Evolutionary conservation across 1,140 invertebrate genomes (phyloP), one percentile per base, ranked within the genome.

Genomic region (Heliconius nattereri): DNA sequence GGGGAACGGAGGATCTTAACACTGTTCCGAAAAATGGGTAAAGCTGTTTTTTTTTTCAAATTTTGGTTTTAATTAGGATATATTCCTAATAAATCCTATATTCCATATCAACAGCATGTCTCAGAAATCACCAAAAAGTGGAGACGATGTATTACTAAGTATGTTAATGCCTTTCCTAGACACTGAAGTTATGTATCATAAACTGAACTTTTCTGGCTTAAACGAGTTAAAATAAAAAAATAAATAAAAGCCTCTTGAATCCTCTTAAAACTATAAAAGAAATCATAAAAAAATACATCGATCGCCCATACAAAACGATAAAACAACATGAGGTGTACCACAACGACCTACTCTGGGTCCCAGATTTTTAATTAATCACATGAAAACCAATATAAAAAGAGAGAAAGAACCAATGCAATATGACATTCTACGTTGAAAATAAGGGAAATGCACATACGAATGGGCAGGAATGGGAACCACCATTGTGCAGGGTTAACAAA

Each of bases 401-500:
- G 49, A 52, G 49, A 52, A 52, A 66, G 60, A 66, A 29, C 23
- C 60, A 66, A 26, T 66, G 60, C 29, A 66, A 66, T 66, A 66
- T 66, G 60, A 66, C 60, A 29, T 66, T 66, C 60, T 66, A n/a
- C 26, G 23, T 66, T 66, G 60, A 29, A 66, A 66, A 66, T 66
- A 66, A 66, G 60, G 60, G 60, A 66, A 66, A 66, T 66, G 60
- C 60, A 66, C 60, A 66, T 66, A 29, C 60, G 60, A 66, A 66
- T 66, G 60, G 60, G 60, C n/a, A 26, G 60, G 60, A 66, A 66
- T 66, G 60, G 26, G 60, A 66, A 66, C 60, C 60, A n/a, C 60
- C 29, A 66, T 66, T 66, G 60, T 66, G 60, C 13, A 66, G 60
- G 60, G 57, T 75, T 49, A 60, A 76, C 75, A 76, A 76, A 70